A percentile compares a stretch with the other conserved stretches of the same genome.
Conservation (phyloP, 2,888 invertebrate species). For the Rambutsinella grinnellia region DNA sequence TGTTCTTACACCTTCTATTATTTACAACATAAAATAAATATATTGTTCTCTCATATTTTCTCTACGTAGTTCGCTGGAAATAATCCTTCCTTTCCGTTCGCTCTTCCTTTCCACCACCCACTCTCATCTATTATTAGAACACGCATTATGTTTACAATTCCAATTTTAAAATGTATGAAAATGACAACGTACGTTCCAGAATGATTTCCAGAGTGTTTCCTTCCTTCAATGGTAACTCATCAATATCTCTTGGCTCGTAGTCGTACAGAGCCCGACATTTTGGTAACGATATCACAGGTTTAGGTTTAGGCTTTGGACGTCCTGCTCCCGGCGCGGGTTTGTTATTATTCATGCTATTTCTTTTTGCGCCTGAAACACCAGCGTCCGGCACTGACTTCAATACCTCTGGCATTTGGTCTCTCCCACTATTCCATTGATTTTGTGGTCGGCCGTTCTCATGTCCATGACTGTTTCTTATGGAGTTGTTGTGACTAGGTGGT, state of each 20-base stretch:
- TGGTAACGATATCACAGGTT: constrained; percentile 70
- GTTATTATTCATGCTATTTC: constrained; percentile 45
- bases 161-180: not conserved
- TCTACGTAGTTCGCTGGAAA: constrained; percentile 78
- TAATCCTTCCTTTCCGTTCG: constrained; percentile 74
- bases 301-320: constrained; percentile 70
- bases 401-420: constrained; percentile 69
- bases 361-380: constrained; percentile 69
- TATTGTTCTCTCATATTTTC: constrained; percentile 60
- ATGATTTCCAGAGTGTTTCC: constrained; percentile 76
- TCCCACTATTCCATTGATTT: not conserved
- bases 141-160: constrained; percentile 8
- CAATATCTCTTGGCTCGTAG: constrained; percentile 77
- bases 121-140: constrained; percentile 72
- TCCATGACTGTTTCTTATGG: not conserved
- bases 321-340: constrained; percentile 69
- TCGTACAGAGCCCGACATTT: constrained; percentile 74
- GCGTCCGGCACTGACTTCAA: constrained; percentile 67
- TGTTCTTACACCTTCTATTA: not conserved
- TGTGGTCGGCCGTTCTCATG: constrained; percentile 8
- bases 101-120: constrained; percentile 79
- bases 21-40: not conserved
- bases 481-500: not conserved
- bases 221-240: constrained; percentile 75
- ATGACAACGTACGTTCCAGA: constrained; percentile 72